These are phyloP conservation scores for Chymomyza fuscimana DNA, from an alignment of 2,888 invertebrate species.

Conservation along the genomic window DNA sequence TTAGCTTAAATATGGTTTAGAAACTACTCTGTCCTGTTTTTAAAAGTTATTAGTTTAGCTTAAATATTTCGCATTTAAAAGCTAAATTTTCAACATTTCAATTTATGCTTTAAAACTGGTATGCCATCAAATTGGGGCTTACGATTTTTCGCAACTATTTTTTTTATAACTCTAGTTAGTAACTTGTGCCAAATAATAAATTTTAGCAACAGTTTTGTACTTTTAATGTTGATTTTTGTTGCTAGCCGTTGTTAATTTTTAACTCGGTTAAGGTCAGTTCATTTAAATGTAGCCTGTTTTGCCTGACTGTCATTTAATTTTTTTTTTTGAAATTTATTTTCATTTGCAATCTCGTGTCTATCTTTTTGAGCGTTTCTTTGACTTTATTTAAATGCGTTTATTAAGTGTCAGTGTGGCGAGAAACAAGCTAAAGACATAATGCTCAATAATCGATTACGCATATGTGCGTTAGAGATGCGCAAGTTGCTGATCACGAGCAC, in stretches of 20 bases:
- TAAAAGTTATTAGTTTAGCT: background rate
- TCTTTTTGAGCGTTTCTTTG: conserved; percentile 4
- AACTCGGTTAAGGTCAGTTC: conserved; percentile 22
- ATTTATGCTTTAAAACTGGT: too few relatives aligned
- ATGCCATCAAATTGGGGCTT: background rate
- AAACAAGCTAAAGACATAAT: background rate
- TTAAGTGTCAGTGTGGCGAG: background rate
- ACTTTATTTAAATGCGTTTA: conserved; percentile 4
- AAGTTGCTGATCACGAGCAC: background rate
- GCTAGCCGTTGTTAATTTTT: background rate
- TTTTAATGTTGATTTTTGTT: background rate
- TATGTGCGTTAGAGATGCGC: background rate
- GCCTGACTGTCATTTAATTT: conserved; percentile 2
- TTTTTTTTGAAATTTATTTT: too few relatives aligned
- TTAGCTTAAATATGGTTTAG: background rate
- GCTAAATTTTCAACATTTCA: too few relatives aligned
- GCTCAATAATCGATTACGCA: conserved; percentile 1
- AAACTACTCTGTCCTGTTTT: background rate
- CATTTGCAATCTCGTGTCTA: background rate
- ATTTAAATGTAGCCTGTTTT: conserved; percentile 7
- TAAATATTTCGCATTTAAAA: too few relatives aligned
- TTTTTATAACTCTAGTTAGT: background rate
- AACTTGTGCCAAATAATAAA: background rate
- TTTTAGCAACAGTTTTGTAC: background rate
- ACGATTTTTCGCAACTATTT: background rate